Conservation (phyloP, 92 coral and sea anemone genomes). For the Zoanthus solanderi region DNA sequence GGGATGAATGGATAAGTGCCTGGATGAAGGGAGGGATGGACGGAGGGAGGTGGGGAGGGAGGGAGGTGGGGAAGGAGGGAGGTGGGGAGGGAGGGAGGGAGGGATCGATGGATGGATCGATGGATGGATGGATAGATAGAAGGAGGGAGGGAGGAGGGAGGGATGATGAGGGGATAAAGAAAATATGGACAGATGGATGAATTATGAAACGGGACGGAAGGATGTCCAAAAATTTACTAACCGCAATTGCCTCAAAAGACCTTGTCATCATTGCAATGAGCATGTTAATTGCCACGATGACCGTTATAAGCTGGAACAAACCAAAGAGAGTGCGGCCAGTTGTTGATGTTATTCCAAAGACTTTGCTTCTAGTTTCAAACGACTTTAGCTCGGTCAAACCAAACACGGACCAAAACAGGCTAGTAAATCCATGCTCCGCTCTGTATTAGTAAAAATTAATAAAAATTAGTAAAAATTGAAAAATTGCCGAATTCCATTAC, state of each 20-base stretch:
- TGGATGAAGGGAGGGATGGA: neutral
- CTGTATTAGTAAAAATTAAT: slow-evolving; percentile 31
- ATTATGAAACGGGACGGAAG: neutral
- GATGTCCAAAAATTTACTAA: slow-evolving; percentile 29
- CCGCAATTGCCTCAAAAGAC: slow-evolving; percentile 82
- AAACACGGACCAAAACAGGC: slow-evolving; percentile 88
- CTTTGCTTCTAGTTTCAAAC: slow-evolving; percentile 71
- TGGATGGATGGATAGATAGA: neutral
- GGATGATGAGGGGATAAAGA: neutral
- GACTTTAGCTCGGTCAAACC: slow-evolving; percentile 77
- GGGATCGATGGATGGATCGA: too few relatives aligned
- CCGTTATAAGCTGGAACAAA: slow-evolving; percentile 77
- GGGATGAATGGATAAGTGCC: too few relatives aligned
- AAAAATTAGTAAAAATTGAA: neutral
- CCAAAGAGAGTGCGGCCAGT: slow-evolving; percentile 81
- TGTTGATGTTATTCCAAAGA: slow-evolving; percentile 72
- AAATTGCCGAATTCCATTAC: too few relatives aligned
- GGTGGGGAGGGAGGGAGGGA: too few relatives aligned
- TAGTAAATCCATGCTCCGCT: slow-evolving; percentile 56
- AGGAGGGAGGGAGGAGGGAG: neutral
- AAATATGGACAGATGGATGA: neutral
- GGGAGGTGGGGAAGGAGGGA: neutral
- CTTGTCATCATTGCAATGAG: slow-evolving; percentile 92
- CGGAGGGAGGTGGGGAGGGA: neutral
- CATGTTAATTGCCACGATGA: slow-evolving; percentile 87